Percentiles rank a stretch among this genome's conserved stretches.
Evolutionary conservation across 2,797 vertebrate species (phyloP).

Genomic region (Sternotherus odoratus): DNA sequence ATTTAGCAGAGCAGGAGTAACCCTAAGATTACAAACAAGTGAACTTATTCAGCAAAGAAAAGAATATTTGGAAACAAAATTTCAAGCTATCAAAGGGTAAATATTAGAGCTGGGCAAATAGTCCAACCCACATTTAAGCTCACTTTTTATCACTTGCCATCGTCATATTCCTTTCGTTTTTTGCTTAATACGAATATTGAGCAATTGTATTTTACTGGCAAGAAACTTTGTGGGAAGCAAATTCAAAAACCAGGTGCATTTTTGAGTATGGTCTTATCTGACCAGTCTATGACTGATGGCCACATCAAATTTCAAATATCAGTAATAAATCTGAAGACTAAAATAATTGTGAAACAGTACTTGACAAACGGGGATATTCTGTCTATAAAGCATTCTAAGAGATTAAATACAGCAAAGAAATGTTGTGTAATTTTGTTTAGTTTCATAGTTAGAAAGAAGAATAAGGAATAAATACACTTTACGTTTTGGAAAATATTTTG

Average conservation of each 20-base stretch:
- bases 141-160: background rate
- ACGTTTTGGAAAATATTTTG: background rate
- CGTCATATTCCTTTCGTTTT: too few species aligned
- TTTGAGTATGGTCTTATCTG: background rate
- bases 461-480: background rate
- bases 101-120: background rate
- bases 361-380: background rate
- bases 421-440: background rate
- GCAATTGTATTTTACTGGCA: background rate
- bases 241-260: background rate
- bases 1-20: background rate
- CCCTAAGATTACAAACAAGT: background rate
- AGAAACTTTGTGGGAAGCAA: background rate
- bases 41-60: background rate
- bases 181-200: background rate
- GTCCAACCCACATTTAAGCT: background rate
- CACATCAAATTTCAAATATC: fast-evolving
- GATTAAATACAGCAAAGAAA: background rate
- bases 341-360: background rate
- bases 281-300: too few species aligned
- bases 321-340: background rate
- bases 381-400: background rate
- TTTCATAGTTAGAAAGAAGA: background rate
- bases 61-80: background rate
- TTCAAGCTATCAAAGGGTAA: background rate